Evolutionary conservation across 2,797 vertebrate genomes (phyloP).

Genomic region (Platalea minor): DNA sequence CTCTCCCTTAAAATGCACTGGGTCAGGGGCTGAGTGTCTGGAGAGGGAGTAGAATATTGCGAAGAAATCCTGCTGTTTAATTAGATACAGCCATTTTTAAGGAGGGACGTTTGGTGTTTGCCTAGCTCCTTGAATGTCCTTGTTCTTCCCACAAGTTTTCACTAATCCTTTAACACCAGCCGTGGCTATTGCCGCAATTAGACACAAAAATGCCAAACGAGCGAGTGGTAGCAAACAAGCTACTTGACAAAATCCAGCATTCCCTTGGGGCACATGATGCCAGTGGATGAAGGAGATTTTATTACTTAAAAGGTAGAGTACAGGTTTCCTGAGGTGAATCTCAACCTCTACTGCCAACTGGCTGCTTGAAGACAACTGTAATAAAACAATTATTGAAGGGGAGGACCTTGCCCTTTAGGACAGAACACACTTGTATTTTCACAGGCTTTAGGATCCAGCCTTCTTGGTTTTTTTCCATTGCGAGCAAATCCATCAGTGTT

Average conservation of each 20-base stretch:
- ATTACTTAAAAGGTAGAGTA: conserved; percentile 39
- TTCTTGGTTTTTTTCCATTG: not conserved
- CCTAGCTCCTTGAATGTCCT: conserved; percentile 49
- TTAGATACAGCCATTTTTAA: not conserved
- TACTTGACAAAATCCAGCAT: conserved; percentile 48
- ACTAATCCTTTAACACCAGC: conserved; percentile 9
- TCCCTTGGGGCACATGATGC: conserved; percentile 26
- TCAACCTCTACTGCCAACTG: conserved; percentile 8
- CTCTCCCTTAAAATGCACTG: not conserved
- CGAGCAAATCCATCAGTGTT: not conserved
- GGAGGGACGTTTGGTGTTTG: not conserved
- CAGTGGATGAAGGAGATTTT: conserved; percentile 46
- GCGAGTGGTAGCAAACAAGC: conserved; percentile 1
- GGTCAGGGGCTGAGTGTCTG: not conserved
- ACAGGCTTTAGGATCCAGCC: not conserved
- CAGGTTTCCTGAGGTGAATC: conserved; percentile 26
- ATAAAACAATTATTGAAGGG: not conserved
- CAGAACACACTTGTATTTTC: not conserved
- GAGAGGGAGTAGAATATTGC: not conserved
- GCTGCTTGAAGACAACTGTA: not conserved
- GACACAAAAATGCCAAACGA: conserved; percentile 15
- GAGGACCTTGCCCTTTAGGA: not conserved
- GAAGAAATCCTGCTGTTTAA: not conserved
- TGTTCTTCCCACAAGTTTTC: conserved; percentile 34
- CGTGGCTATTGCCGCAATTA: not conserved